Percentiles rank a stretch among this genome's conserved stretches.
Conservation (phyloP, 2,113 vertebrate genomes). For the Rostratula benghalensis region DNA sequence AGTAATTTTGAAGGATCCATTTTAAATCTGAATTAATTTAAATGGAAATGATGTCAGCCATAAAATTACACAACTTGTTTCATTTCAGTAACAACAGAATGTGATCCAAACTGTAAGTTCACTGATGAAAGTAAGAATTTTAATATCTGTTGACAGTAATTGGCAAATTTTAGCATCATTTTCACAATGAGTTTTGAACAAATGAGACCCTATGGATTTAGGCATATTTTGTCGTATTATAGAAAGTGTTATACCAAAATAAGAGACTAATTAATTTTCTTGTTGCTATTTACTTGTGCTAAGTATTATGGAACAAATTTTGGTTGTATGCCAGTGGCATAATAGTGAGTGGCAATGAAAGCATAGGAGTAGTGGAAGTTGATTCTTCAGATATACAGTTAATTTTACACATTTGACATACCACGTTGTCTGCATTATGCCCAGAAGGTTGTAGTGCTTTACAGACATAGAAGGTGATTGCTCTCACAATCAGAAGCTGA, state of each 20-base stretch:
- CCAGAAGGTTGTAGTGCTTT: background rate
- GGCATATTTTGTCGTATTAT: background rate
- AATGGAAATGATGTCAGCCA: background rate
- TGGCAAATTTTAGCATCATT: background rate
- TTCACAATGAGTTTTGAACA: background rate
- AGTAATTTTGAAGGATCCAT: background rate
- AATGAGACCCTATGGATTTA: background rate
- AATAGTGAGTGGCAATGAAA: background rate
- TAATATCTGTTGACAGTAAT: background rate
- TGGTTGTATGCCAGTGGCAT: background rate
- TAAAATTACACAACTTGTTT: background rate
- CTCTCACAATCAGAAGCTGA: background rate
- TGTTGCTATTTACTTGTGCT: background rate
- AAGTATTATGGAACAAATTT: background rate
- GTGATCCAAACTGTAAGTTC: background rate
- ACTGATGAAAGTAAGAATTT: background rate
- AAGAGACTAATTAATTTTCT: background rate
- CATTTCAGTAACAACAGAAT: background rate
- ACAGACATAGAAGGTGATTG: background rate
- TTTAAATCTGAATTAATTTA: background rate
- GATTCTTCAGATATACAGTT: background rate
- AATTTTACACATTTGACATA: background rate
- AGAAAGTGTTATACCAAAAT: background rate
- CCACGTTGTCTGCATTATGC: background rate
- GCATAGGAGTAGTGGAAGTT: background rate